Base-by-base conservation (phyloP, 2,888 invertebrate genomes). In the Bursaphelenchus okinawaensis region DNA sequence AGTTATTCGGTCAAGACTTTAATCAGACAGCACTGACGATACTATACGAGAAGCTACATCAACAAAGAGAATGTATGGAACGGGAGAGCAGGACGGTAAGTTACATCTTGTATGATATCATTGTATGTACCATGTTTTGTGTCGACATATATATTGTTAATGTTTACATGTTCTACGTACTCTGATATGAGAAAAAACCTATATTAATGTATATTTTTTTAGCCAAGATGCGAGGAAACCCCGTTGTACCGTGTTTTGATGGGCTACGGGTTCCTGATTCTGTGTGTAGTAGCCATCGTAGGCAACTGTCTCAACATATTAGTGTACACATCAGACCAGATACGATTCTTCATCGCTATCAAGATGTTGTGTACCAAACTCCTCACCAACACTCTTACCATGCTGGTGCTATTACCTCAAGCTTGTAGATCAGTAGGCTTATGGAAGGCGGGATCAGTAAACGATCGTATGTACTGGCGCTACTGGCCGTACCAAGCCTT, bases 241-340 rank as follows among this genome's bases (percentile, higher is more conserved):
- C 67, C 67, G 1, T 56, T 78, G n/a, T 71, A 75, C 63, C 66
- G 67, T 16, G 65, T 70, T 29, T 70, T 79, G 27, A 71, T 75
- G 67, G 79, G 79, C 29, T 68, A 75, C 40, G 77, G 76, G 0
- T 80, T 80, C 69, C 60, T 79, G 3, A 66, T 74, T n/a, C 70
- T 79, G 7, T 78, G 77, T 63, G 52, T 73, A 9, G 65, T 79
- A 52, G 78, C 79, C 1, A 51, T 80, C 27, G 71, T 79, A 52
- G 79, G 79, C 23, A 79, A 79, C 51, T 70, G 74, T 27, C 66
- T 80, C 29, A 79, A 79, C 58, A 63, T 79, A 50, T 55, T 80
- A 56, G 74, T 79, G 56, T 79, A 79, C 69, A 77, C 75, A 56
- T 76, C 78, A 22, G 78, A 80, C 56, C 78, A 79, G 54, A 79